These are phyloP conservation scores for Rhinoraja longicauda DNA, from an alignment of 2,797 vertebrate species.

Conservation along the genomic window DNA sequence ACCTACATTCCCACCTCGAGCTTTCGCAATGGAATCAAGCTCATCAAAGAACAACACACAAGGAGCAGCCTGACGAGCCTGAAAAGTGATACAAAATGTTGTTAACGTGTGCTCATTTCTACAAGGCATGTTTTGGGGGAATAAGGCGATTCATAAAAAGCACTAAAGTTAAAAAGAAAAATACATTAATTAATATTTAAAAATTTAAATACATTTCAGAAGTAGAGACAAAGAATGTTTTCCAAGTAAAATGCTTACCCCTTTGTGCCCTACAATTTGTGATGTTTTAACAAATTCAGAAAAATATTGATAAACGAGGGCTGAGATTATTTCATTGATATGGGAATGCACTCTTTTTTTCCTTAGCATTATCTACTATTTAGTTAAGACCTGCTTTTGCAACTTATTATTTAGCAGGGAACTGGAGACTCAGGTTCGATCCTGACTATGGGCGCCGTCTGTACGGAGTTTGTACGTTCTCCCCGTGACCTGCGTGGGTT, in stretches of 20 bases:
- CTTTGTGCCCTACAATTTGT: no score
- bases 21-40: conserved; percentile 93
- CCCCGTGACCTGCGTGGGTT: no score
- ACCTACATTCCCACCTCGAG: conserved; percentile 86
- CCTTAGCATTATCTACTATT: background rate
- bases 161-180: background rate
- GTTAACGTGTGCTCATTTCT: background rate
- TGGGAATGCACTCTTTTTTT: background rate
- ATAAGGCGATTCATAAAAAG: background rate
- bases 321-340: background rate
- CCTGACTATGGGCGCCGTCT: no score
- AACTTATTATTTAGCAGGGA: background rate
- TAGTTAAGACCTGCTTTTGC: background rate
- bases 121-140: background rate
- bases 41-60: conserved; percentile 96
- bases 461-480: no score
- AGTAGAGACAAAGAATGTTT: background rate
- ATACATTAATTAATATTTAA: background rate
- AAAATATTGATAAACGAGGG: background rate
- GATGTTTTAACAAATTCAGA: no score
- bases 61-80: conserved; percentile 93
- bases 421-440: no score
- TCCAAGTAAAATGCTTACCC: background rate
- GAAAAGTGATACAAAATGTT: background rate
- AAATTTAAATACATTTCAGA: no score